A percentile compares a stretch with the other conserved stretches of the same genome.
phyloP scores from a whole-genome alignment of 2,113 vertebrate genomes.

The Thunnus maccoyii region DNA sequence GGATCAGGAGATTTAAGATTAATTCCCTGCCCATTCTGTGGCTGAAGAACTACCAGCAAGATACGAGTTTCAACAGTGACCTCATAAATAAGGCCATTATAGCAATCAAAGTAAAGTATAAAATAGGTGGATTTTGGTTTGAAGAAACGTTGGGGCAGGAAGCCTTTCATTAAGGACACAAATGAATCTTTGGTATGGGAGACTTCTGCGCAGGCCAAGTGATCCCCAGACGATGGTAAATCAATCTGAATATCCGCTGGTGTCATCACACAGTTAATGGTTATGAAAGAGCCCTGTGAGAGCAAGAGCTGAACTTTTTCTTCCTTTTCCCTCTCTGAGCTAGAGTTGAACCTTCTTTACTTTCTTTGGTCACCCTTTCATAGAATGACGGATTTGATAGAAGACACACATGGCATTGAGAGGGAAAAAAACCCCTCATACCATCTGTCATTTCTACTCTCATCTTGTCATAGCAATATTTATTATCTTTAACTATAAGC shows the following conservation, averaged over 20 bases:
- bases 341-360: slow-evolving; percentile 55
- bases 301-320: slow-evolving; percentile 49
- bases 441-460: slow-evolving; percentile 65
- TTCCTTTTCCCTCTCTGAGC: slow-evolving; percentile 37
- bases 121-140: slow-evolving; percentile 77
- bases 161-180: slow-evolving; percentile 78
- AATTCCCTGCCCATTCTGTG: slow-evolving; percentile 59
- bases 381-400: slow-evolving; percentile 49
- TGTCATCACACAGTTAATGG: slow-evolving; percentile 82
- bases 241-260: slow-evolving; percentile 83
- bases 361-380: slow-evolving; percentile 47
- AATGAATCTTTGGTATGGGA: slow-evolving; percentile 79
- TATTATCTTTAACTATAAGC: slow-evolving; percentile 66
- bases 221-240: slow-evolving; percentile 77
- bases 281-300: slow-evolving; percentile 79
- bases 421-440: slow-evolving; percentile 32
- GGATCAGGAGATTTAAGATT: slow-evolving; percentile 73
- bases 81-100: slow-evolving; percentile 84
- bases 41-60: slow-evolving; percentile 53
- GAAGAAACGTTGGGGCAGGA: slow-evolving; percentile 73
- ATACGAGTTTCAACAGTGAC: slow-evolving; percentile 48
- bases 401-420: slow-evolving; percentile 67
- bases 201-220: slow-evolving; percentile 61
- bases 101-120: slow-evolving; percentile 78
- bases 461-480: slow-evolving; percentile 67